These are phyloP conservation scores for Onychomys torridus DNA, from an alignment of 2,797 vertebrate genomes.

Conservation along the genomic window DNA sequence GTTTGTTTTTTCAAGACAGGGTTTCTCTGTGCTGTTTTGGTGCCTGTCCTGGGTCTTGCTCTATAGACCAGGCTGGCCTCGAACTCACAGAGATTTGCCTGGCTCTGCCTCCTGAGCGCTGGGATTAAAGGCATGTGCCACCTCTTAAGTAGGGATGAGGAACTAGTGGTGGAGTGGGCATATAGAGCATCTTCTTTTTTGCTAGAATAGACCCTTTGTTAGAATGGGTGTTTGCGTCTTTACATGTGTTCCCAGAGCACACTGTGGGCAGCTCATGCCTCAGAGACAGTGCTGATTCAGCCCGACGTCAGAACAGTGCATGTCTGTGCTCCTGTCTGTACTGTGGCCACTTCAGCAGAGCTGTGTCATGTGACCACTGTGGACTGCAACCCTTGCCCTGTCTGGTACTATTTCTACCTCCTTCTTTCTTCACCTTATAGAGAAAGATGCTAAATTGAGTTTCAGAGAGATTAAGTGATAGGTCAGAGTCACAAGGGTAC, in stretches of 20 bases:
- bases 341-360: neutral
- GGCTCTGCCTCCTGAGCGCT: too few relatives aligned
- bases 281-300: neutral
- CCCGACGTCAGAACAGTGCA: too few relatives aligned
- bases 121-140: too few relatives aligned
- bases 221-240: neutral
- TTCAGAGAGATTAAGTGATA: neutral
- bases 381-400: neutral
- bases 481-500: neutral
- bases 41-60: too few relatives aligned
- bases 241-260: neutral
- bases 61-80: too few relatives aligned
- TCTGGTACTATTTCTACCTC: neutral
- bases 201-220: neutral
- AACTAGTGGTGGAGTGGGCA: neutral
- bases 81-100: too few relatives aligned
- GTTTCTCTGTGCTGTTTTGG: too few relatives aligned
- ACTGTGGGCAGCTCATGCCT: fast-evolving
- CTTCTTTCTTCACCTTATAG: neutral
- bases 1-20: too few relatives aligned
- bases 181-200: neutral
- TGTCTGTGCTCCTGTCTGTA: neutral
- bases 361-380: too few relatives aligned
- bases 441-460: neutral
- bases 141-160: neutral